Percentiles rank a stretch among this genome's conserved stretches.
Evolutionary conservation across 2,113 vertebrate genomes (phyloP).

Genomic region (Platichthys stellatus): DNA sequence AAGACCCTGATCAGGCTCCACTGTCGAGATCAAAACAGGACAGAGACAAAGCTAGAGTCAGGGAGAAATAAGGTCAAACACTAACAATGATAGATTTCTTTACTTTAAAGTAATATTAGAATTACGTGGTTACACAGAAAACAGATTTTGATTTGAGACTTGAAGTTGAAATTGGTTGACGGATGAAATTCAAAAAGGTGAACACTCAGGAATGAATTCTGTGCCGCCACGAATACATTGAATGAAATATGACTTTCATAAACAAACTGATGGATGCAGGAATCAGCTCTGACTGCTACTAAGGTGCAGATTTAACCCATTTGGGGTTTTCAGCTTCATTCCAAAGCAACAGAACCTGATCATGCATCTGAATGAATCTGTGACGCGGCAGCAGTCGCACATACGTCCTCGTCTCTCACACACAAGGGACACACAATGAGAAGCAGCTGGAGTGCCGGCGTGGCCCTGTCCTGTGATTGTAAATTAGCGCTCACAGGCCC

Average conservation of each 20-base stretch:
- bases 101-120: no score
- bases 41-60: no score
- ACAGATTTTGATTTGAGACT: no score
- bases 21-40: no score
- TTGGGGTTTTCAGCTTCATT: neutral
- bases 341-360: conserved; percentile 50
- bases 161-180: no score
- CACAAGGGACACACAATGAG: conserved; percentile 4
- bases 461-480: conserved; percentile 63
- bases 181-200: no score
- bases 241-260: conserved; percentile 9
- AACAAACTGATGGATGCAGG: conserved; percentile 36
- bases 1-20: no score
- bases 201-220: no score
- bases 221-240: neutral
- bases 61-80: no score
- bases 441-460: conserved; percentile 2
- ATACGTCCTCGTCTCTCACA: conserved; percentile 2
- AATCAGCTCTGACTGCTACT: conserved; percentile 45
- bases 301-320: conserved; percentile 49
- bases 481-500: conserved; percentile 58
- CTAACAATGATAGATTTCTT: no score
- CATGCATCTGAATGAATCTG: conserved; percentile 47
- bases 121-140: no score
- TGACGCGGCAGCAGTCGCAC: conserved; percentile 27